Conservation (phyloP, 2,797 vertebrate species). For the Sitta carolinensis region DNA sequence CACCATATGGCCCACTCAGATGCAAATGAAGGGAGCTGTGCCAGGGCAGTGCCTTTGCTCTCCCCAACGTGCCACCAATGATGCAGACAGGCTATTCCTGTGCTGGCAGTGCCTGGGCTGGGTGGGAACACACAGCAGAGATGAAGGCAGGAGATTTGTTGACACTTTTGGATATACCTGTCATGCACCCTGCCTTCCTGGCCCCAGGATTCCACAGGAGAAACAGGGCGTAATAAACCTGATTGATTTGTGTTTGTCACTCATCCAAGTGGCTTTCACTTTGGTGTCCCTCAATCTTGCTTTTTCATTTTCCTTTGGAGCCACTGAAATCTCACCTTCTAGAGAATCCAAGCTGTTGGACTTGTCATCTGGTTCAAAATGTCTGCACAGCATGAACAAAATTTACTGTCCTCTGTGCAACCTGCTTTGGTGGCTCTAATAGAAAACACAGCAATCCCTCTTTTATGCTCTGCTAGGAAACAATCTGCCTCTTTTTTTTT, state of each 20-base stretch:
- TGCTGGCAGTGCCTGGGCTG: background rate
- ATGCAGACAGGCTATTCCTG: slow-evolving; percentile 31
- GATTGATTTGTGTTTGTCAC: slow-evolving; percentile 72
- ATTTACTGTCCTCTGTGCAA: slow-evolving; percentile 64
- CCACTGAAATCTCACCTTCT: slow-evolving; percentile 64
- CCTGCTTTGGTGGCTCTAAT: slow-evolving; percentile 61
- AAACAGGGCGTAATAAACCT: slow-evolving; percentile 53
- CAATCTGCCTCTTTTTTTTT: slow-evolving; percentile 2
- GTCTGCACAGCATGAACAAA: slow-evolving; percentile 62
- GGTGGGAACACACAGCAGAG: background rate
- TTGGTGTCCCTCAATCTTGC: slow-evolving; percentile 48
- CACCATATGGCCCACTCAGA: background rate
- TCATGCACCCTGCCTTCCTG: slow-evolving; percentile 34
- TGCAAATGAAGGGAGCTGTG: background rate
- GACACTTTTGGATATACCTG: slow-evolving; percentile 44
- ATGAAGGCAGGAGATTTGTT: slow-evolving; percentile 6
- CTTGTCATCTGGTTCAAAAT: slow-evolving; percentile 71
- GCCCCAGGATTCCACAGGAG: slow-evolving; percentile 24
- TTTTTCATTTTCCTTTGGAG: slow-evolving; percentile 65
- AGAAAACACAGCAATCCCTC: slow-evolving; percentile 61
- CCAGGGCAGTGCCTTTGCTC: background rate
- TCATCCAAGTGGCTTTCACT: slow-evolving; percentile 60
- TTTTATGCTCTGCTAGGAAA: slow-evolving; percentile 64
- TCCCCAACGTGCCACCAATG: slow-evolving; percentile 18
- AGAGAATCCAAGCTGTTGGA: slow-evolving; percentile 50